Percentiles rank a stretch among this genome's conserved stretches.
Conservation (phyloP, 1,140 invertebrate species). For the Geopemphigus sp. region DNA sequence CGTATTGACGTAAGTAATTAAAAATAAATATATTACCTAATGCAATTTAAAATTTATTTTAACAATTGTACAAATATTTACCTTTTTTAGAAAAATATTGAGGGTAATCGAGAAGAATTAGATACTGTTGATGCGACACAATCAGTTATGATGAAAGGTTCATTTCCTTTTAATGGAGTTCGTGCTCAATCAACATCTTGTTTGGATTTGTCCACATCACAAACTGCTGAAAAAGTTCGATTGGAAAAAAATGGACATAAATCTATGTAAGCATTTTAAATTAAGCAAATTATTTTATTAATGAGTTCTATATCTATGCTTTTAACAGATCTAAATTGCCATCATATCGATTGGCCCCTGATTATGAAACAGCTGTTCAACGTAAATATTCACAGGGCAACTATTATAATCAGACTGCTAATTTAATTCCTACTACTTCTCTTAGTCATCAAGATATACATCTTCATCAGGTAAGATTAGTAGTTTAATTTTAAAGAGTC, state of each 20-base stretch:
- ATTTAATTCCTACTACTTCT: slow-evolving; percentile 56
- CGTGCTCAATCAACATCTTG: slow-evolving; percentile 70
- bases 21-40: background rate
- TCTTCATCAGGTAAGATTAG: slow-evolving; percentile 44
- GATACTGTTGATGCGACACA: slow-evolving; percentile 48
- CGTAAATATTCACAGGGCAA: slow-evolving; percentile 60
- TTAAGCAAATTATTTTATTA: background rate
- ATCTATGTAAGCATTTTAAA: background rate
- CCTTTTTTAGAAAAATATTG: slow-evolving; percentile 24
- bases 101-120: slow-evolving; percentile 53
- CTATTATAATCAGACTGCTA: slow-evolving; percentile 50
- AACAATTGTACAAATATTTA: background rate
- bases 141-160: background rate
- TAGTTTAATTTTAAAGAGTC: background rate
- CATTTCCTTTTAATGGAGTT: slow-evolving; percentile 49
- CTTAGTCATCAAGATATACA: slow-evolving; percentile 68
- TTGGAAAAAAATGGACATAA: slow-evolving; percentile 51
- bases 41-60: background rate
- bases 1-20: slow-evolving; percentile 16
- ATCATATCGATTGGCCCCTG: slow-evolving; percentile 85
- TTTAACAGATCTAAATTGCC: slow-evolving; percentile 69
- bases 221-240: slow-evolving; percentile 55
- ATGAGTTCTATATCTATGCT: background rate
- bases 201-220: slow-evolving; percentile 63
- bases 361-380: slow-evolving; percentile 90